A percentile compares a stretch with the other conserved stretches of the same genome.
Evolutionary conservation across 1,140 invertebrate genomes (phyloP).

Genomic region (Saccostrea echinata): DNA sequence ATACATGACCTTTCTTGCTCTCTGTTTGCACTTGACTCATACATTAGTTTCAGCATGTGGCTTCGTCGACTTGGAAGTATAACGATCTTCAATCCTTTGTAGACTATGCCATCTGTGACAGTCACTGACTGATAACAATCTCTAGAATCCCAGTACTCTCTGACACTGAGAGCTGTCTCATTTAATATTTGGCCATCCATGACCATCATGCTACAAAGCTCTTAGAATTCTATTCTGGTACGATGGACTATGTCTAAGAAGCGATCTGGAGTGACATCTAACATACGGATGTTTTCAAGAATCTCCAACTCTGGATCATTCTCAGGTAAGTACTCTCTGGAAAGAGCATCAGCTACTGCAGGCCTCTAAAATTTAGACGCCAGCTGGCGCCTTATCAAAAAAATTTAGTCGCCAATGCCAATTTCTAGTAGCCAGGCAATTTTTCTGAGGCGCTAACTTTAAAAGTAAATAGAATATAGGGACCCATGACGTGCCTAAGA

Average conservation of each 20-base stretch:
- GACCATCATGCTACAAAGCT: no score
- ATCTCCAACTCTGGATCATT: background rate
- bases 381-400: no score
- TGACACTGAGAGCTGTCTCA: background rate
- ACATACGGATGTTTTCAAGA: slow-evolving; percentile 10
- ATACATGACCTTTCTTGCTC: background rate
- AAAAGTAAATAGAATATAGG: no score
- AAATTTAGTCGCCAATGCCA: no score
- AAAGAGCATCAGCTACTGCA: slow-evolving; percentile 74
- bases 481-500: no score
- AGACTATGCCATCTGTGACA: background rate
- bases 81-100: background rate
- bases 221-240: no score
- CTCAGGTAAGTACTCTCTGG: slow-evolving; percentile 50
- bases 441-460: no score
- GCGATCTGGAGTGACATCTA: slow-evolving; percentile 14
- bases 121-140: background rate
- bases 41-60: background rate
- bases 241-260: slow-evolving; percentile 34
- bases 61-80: background rate
- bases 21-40: slow-evolving; percentile 30
- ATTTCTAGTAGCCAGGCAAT: no score
- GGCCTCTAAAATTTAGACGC: no score
- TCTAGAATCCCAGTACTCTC: background rate
- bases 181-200: background rate